Conservation (phyloP, 1,140 invertebrate species). For the Brachionus calyciflorus region DNA sequence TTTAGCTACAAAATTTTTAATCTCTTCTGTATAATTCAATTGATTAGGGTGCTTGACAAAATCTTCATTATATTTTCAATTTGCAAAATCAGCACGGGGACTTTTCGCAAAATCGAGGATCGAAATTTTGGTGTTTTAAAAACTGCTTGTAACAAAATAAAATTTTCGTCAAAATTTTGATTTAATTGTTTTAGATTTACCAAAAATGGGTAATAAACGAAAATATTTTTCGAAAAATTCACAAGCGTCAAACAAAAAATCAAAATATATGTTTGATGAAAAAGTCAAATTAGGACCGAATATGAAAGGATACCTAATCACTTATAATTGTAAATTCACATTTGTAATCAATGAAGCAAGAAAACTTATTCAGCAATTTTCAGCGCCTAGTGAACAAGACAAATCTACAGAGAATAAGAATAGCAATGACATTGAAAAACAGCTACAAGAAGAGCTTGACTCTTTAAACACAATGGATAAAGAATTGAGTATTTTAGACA, state of each 20-base stretch:
- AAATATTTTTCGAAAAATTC: not conserved
- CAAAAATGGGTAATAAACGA: conserved; percentile 32
- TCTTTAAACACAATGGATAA: not conserved
- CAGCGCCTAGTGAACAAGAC: not conserved
- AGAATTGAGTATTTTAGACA: conserved; percentile 14
- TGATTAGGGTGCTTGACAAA: too few species aligned
- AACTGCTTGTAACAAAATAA: too few species aligned
- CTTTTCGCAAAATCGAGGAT: too few species aligned
- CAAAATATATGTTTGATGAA: conserved; percentile 21
- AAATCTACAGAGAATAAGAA: not conserved
- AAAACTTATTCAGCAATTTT: conserved; percentile 37
- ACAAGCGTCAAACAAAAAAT: conserved; percentile 28
- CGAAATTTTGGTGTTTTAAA: too few species aligned
- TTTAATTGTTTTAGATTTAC: not conserved
- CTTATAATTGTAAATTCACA: conserved; percentile 46
- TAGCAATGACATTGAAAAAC: conserved; percentile 29
- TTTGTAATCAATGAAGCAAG: conserved; percentile 29
- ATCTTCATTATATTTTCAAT: too few species aligned
- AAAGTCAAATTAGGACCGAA: not conserved
- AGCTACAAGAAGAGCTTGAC: conserved; percentile 21
- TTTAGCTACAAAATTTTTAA: too few species aligned
- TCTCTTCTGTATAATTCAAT: too few species aligned
- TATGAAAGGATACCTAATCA: conserved; percentile 35
- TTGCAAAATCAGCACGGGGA: too few species aligned
- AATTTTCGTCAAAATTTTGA: too few species aligned